phyloP scores from a whole-genome alignment of 2,888 invertebrate genomes.

The Nowickia ferox region DNA sequence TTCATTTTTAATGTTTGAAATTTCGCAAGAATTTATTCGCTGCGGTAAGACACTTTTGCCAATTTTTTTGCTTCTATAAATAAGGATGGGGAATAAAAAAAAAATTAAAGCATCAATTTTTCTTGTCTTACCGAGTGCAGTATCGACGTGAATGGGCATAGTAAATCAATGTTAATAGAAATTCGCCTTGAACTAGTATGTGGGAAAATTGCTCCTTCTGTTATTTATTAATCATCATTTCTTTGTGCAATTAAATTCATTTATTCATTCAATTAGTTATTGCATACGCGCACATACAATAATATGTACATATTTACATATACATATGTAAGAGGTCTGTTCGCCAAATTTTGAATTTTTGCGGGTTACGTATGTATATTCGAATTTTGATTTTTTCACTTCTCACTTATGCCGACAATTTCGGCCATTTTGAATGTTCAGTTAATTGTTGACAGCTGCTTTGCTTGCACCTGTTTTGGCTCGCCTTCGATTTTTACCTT shows the following conservation, averaged over 20 bases:
- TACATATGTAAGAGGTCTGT: too few species aligned
- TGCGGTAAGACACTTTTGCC: background rate
- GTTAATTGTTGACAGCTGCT: too few species aligned
- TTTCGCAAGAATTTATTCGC: background rate
- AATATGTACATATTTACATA: too few species aligned
- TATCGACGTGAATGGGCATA: background rate
- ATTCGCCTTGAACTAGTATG: constrained; percentile 25
- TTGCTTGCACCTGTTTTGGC: too few species aligned
- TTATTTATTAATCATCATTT: background rate
- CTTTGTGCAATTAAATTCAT: background rate
- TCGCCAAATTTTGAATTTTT: too few species aligned
- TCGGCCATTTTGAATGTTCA: too few species aligned
- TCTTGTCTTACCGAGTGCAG: background rate
- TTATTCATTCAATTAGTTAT: background rate
- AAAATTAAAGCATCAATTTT: background rate
- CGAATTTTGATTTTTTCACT: too few species aligned
- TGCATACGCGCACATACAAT: too few species aligned
- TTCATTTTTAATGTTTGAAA: background rate
- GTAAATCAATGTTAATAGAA: background rate
- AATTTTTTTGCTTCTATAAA: constrained; percentile 26
- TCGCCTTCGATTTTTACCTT: too few species aligned
- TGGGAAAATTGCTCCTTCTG: background rate
- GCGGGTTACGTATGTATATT: too few species aligned
- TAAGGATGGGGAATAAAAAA: background rate
- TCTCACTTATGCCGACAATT: too few species aligned